These are phyloP conservation scores for Actinernus sp. DNA, from an alignment of 92 coral and sea anemone species.

Conservation along the genomic window DNA sequence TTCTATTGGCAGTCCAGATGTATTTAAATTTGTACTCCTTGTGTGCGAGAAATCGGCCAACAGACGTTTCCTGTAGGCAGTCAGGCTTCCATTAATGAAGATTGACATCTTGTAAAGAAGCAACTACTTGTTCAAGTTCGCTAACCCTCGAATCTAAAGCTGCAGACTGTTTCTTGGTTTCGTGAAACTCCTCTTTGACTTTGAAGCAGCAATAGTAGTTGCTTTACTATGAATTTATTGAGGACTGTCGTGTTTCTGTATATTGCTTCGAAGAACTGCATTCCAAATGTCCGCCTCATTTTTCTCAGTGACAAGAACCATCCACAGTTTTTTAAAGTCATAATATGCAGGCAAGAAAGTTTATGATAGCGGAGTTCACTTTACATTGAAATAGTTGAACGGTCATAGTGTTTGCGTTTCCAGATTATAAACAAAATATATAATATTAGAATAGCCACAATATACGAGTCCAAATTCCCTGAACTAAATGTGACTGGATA, in stretches of 20 bases:
- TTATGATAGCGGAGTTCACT: constrained; percentile 38
- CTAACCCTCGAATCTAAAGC: no score
- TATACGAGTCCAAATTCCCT: constrained; percentile 21
- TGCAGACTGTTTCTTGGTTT: no score
- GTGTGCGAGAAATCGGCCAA: no score
- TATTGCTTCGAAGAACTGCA: constrained; percentile 31
- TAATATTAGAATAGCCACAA: constrained; percentile 15
- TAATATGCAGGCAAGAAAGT: constrained; percentile 34
- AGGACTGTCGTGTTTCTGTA: constrained; percentile 41
- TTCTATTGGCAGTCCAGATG: no score
- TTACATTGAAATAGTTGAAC: constrained; percentile 41
- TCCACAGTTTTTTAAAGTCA: constrained; percentile 25
- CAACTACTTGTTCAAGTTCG: no score
- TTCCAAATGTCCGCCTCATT: constrained; percentile 56
- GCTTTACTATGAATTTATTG: constrained; percentile 42
- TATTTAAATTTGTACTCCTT: no score
- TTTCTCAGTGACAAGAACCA: constrained; percentile 46
- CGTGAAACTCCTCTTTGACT: no score
- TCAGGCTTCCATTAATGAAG: no score
- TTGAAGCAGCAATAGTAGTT: constrained; percentile 44
- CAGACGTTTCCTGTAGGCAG: no score
- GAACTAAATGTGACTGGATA: constrained; percentile 28
- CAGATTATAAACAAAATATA: constrained; percentile 36
- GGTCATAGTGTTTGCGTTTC: constrained; percentile 35
- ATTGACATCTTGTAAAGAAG: no score